A percentile compares a stretch with the other conserved stretches of the same genome.
These are phyloP conservation scores for Arrhopalites spinosus DNA, from an alignment of 2,888 invertebrate species.

Conservation along the genomic window DNA sequence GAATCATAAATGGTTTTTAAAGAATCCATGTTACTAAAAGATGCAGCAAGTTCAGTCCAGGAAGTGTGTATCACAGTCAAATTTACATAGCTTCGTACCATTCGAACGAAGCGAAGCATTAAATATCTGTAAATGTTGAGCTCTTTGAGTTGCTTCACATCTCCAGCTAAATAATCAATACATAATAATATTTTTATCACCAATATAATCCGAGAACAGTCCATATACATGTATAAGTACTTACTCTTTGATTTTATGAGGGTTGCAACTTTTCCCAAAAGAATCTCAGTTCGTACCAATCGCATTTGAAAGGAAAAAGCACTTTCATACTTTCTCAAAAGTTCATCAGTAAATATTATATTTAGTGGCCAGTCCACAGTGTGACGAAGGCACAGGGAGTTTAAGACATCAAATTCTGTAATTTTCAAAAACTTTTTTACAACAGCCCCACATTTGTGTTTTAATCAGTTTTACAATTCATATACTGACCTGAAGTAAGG, in stretches of 20 bases:
- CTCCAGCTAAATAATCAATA: conserved; percentile 3
- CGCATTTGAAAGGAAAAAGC: conserved; percentile 78
- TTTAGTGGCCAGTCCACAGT: conserved; percentile 78
- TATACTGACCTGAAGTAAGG: conserved; percentile 30
- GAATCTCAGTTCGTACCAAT: conserved; percentile 76
- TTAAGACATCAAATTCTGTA: conserved; percentile 62
- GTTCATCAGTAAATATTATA: conserved; percentile 73
- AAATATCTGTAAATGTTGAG: conserved; percentile 74
- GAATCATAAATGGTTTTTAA: conserved; percentile 75
- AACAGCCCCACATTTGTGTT: too few species aligned
- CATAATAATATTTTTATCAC: conserved; percentile 30
- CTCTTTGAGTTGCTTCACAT: conserved; percentile 68
- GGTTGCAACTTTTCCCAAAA: conserved; percentile 70
- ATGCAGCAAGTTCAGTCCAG: conserved; percentile 75
- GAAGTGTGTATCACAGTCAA: conserved; percentile 75
- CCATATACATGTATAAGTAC: too few species aligned
- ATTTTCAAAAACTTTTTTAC: too few species aligned
- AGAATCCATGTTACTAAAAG: conserved; percentile 68
- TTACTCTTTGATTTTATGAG: conserved; percentile 51
- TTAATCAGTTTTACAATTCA: too few species aligned
- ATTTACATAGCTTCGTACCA: conserved; percentile 76
- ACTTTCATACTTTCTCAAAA: conserved; percentile 71
- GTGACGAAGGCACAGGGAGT: conserved; percentile 72
- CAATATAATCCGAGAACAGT: too few species aligned
- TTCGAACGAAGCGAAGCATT: conserved; percentile 76